Conservation (phyloP, 1,140 invertebrate genomes). For the Anagrus nilaparvatae region DNA sequence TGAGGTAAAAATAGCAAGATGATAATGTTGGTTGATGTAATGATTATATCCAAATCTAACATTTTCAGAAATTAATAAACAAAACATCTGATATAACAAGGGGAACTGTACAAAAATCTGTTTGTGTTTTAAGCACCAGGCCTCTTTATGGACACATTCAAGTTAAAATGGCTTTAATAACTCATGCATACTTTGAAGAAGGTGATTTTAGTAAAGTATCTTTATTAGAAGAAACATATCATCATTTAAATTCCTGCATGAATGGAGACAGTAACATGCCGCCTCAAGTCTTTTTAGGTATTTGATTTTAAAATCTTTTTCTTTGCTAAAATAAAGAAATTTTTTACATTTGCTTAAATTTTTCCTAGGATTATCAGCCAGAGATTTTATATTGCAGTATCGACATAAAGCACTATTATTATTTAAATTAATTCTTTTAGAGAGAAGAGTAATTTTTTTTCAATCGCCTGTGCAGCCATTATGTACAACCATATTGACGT, state of each 20-base stretch:
- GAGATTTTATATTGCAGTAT: constrained; percentile 76
- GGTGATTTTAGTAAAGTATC: constrained; percentile 86
- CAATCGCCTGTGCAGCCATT: constrained; percentile 86
- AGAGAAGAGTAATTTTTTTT: constrained; percentile 85
- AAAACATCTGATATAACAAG: constrained; percentile 95
- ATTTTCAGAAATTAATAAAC: constrained; percentile 74
- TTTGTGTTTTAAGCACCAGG: constrained; percentile 79
- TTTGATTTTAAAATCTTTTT: constrained; percentile 17
- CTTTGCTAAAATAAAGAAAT: constrained; percentile 2
- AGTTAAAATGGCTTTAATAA: constrained; percentile 92
- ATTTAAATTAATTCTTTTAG: constrained; percentile 87
- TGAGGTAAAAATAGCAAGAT: constrained; percentile 51
- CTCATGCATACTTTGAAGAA: constrained; percentile 93
- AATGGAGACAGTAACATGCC: constrained; percentile 52
- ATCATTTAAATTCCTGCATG: constrained; percentile 82
- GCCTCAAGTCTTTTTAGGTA: constrained; percentile 74
- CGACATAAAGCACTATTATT: constrained; percentile 85
- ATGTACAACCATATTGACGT: constrained; percentile 75
- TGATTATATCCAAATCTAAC: background rate
- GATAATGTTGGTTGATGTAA: too few relatives aligned
- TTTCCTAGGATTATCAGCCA: constrained; percentile 62
- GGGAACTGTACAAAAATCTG: constrained; percentile 89
- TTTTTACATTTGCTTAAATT: constrained; percentile 6
- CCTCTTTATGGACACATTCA: constrained; percentile 88
- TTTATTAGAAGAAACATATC: constrained; percentile 84